Base-by-base conservation (phyloP, 2,888 invertebrate genomes). In the Malachius bipustulatus region DNA sequence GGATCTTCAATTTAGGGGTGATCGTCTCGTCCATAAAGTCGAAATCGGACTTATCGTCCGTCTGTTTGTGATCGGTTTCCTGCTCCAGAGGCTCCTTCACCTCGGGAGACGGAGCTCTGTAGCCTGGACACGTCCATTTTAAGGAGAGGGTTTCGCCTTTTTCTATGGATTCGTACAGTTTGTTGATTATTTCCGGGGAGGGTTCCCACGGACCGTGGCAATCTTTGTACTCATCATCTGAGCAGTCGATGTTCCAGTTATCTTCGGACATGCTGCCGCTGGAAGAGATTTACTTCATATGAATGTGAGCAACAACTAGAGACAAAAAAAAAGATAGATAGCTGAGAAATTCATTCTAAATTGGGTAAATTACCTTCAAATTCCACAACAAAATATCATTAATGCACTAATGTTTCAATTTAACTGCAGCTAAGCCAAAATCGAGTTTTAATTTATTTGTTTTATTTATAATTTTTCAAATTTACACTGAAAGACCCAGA, bases 1-100 rank as follows among this genome's bases (percentile, higher is more conserved):
- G 69, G 2, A 83, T 82, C 27, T 83, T 74, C 45, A 84, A 63
- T 44, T 76, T 73, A 13, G 81, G 74, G 2, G 77, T 75, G 27
- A 76, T 73, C 45, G 82, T 77, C 62, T 88, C 87, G 47, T 87
- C 87, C 73, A 82, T 82, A 48, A 87, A 88, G 58, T 88, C 88
- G 52, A 87, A 88, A 56, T 85, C 83, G 0, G 82, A 82, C 51
- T 65, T 74, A 52, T 67, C 73, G 48, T 71, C 70, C 3, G 55
- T 51, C 33, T 65, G 64, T 32, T 30, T 41, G 41, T 29, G 29
- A 42, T 42, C 10, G 32, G n/a, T 40, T 10, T 28, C 8, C 12
- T 12, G 12, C 15, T 2, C 4, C 15, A 14, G 31, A 1, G 6
- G 43, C 38, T 59, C 54, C 30, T 51, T 47, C 9, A 52, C 65